phyloP scores from a whole-genome alignment of 2,113 vertebrate species.

The Poicephalus gulielmi region DNA sequence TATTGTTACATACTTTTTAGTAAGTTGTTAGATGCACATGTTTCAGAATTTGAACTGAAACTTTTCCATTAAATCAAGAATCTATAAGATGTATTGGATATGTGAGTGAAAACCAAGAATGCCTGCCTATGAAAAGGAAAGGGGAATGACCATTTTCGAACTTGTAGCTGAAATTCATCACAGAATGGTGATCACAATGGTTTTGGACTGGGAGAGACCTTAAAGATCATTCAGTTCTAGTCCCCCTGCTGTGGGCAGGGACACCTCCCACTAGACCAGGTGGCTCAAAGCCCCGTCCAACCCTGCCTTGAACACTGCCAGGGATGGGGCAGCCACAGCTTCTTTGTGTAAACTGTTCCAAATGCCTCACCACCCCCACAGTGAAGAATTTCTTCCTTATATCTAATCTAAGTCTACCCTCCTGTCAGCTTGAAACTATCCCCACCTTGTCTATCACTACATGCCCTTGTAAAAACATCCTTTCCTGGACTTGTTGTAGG shows the following conservation, averaged over 20 bases:
- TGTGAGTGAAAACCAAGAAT: background rate
- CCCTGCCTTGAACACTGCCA: background rate
- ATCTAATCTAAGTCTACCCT: background rate
- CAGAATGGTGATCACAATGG: background rate
- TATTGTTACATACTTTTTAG: background rate
- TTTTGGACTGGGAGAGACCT: background rate
- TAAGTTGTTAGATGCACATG: fast-evolving
- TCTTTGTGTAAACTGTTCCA: background rate
- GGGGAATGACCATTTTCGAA: background rate
- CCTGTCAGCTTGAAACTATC: background rate
- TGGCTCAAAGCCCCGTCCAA: background rate
- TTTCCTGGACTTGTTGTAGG: background rate
- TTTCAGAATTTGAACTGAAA: background rate
- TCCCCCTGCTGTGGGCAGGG: background rate
- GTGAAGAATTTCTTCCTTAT: background rate
- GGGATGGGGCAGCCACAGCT: background rate
- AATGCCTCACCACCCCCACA: background rate
- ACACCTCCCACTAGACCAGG: background rate
- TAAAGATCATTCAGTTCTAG: background rate
- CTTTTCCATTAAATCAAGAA: background rate
- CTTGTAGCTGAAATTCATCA: background rate
- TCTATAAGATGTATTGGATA: background rate
- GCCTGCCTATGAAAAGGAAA: background rate
- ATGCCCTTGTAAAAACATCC: background rate
- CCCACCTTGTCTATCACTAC: background rate